Evolutionary conservation across 2,113 vertebrate genomes (phyloP).

Genomic region (Proterorhinus semilunaris): DNA sequence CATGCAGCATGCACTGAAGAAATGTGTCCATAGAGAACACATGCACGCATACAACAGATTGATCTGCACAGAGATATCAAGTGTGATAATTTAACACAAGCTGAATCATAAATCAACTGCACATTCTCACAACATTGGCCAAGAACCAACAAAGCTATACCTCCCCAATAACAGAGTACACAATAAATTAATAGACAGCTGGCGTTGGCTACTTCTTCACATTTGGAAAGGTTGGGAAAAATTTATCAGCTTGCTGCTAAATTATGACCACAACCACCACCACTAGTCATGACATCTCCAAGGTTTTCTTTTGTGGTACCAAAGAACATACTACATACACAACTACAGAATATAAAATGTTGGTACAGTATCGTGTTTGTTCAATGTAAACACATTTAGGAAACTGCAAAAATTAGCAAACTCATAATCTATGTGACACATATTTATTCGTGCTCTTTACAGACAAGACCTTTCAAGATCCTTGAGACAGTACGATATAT

Average conservation of each 20-base stretch:
- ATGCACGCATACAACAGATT: slow-evolving; percentile 53
- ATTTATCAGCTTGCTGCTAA: neutral
- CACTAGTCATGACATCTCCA: neutral
- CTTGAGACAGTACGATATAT: slow-evolving; percentile 24
- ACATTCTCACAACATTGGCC: neutral
- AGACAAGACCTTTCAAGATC: slow-evolving; percentile 11
- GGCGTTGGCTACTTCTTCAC: slow-evolving; percentile 1
- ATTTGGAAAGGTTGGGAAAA: neutral
- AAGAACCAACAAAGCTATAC: neutral
- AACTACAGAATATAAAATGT: slow-evolving; percentile 56
- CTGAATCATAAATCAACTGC: neutral
- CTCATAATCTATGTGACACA: slow-evolving; percentile 1
- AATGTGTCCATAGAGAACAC: slow-evolving; percentile 60
- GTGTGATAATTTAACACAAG: slow-evolving; percentile 33
- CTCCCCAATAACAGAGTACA: neutral
- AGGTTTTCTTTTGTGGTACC: slow-evolving; percentile 24
- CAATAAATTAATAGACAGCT: neutral
- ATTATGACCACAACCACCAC: neutral
- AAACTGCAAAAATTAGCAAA: slow-evolving; percentile 44
- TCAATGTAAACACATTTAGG: slow-evolving; percentile 64
- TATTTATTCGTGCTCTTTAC: slow-evolving; percentile 6
- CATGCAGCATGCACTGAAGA: slow-evolving; percentile 77
- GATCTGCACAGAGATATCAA: slow-evolving; percentile 32
- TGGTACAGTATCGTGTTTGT: slow-evolving; percentile 49
- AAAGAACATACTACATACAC: slow-evolving; percentile 48